Percentiles rank a stretch among this genome's conserved stretches.
phyloP scores from a whole-genome alignment of 2,888 invertebrate species.

The Cantharis lateralis region DNA sequence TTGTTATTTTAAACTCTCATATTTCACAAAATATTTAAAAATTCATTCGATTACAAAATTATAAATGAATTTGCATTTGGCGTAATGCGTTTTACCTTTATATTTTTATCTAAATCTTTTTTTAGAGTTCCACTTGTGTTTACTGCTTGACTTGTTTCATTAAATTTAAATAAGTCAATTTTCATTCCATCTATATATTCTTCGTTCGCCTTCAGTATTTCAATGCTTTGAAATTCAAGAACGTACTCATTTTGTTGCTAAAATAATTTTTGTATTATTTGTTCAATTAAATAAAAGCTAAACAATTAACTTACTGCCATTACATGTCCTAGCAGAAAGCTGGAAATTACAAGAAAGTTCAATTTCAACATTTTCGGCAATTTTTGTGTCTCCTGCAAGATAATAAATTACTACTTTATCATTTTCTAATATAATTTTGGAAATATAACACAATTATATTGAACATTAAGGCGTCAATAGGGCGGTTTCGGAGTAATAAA shows the following conservation, averaged over 20 bases:
- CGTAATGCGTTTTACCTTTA: constrained; percentile 7
- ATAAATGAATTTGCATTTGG: background rate
- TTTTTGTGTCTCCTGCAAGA: background rate
- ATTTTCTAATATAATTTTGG: background rate
- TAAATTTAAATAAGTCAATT: constrained; percentile 8
- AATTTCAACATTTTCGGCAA: background rate
- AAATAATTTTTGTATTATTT: background rate
- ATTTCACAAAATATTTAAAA: background rate
- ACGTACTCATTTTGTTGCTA: constrained; percentile 9
- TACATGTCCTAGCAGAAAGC: background rate
- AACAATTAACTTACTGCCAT: background rate
- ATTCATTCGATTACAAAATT: background rate
- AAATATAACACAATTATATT: background rate
- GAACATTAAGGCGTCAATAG: background rate
- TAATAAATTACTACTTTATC: background rate
- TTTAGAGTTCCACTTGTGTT: constrained; percentile 15
- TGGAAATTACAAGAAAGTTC: background rate
- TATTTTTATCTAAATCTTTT: constrained; percentile 20
- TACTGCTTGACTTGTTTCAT: constrained; percentile 21
- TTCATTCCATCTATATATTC: constrained; percentile 10
- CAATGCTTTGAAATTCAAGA: constrained; percentile 12
- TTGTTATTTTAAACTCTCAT: background rate
- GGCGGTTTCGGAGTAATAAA: background rate
- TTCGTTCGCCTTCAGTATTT: constrained; percentile 10
- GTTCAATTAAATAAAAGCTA: background rate